Evolutionary conservation across 2,888 invertebrate species (phyloP), one percentile per base, ranked within the genome.

Genomic region (Polydrusus tereticollis): DNA sequence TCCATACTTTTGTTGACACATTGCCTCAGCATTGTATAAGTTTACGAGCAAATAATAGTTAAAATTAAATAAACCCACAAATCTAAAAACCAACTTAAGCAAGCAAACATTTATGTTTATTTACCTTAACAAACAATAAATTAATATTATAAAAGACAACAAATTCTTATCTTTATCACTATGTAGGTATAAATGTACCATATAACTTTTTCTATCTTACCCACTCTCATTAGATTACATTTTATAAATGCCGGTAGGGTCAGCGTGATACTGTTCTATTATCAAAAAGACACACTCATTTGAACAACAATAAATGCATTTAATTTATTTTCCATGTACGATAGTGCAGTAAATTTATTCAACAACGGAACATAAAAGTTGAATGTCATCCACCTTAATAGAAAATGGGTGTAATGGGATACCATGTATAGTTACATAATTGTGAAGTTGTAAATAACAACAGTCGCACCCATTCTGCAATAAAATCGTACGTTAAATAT

Each of bases 361-460:
- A 63, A 23, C 38, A 52, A 52, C 38, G 36, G 16, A 33, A 64
- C 64, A 50, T 64, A 66, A 66, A 57, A 57, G 66, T 52, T n/a
- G 52, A 65, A 52, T 66, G 66, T 66, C 66, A 66, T 66, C 66
- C 41, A 55, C 52, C 66, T 57, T 55, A 66, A 66, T 66, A 57
- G 66, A 66, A 65, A 57, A 55, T 66, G 57, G 66, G 66, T 66
- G 57, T 66, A 55, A 66, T 66, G 66, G 66, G 66, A 66, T 66
- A 57, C 55, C 45, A 41, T 55, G 57, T 66, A 26, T 50, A 43
- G 52, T 65, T 65, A 65, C 64, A 41, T 65, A 65, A 65, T 55
- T 41, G 64, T 41, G 21, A 26, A 65, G 64, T 52, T 55, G 64
- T 52, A 65, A 65, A 65, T 65, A 65, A 52, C 38, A 41, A 26